A percentile compares a stretch with the other conserved stretches of the same genome.
phyloP scores from a whole-genome alignment of 2,888 invertebrate genomes.

The Zaprionus lineosus region DNA sequence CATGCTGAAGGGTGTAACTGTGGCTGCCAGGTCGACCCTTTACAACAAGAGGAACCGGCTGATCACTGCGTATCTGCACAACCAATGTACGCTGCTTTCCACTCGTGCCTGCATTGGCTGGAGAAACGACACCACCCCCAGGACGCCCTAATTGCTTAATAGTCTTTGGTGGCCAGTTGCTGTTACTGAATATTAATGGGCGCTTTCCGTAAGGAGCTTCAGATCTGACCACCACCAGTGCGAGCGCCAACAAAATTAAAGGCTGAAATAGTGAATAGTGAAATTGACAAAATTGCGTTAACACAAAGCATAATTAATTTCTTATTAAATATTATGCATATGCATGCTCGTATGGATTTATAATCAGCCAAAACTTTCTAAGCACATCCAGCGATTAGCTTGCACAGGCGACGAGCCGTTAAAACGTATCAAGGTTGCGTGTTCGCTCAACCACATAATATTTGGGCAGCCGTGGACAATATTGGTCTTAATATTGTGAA shows the following conservation, averaged over 20 bases:
- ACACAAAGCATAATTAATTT: constrained; percentile 23
- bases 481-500: constrained; percentile 72
- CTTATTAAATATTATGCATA: too few species aligned
- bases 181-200: constrained; percentile 69
- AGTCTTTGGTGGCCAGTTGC: constrained; percentile 74
- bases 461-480: constrained; percentile 35
- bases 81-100: constrained; percentile 79
- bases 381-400: constrained; percentile 30
- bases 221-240: constrained; percentile 59
- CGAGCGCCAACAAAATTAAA: constrained; percentile 43
- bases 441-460: constrained; percentile 44
- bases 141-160: constrained; percentile 67
- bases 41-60: constrained; percentile 79
- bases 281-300: constrained; percentile 30
- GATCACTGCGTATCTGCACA: constrained; percentile 82
- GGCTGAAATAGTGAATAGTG: too few species aligned
- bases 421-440: too few species aligned
- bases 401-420: not conserved
- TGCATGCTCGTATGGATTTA: too few species aligned
- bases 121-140: constrained; percentile 17
- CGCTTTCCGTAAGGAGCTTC: constrained; percentile 71
- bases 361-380: constrained; percentile 71
- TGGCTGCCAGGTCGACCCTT: constrained; percentile 72
- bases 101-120: constrained; percentile 4
- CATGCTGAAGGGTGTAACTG: constrained; percentile 48